Evolutionary conservation across 1,140 invertebrate species (phyloP), one percentile per base, ranked within the genome.

Genomic region (Tribolium madens): DNA sequence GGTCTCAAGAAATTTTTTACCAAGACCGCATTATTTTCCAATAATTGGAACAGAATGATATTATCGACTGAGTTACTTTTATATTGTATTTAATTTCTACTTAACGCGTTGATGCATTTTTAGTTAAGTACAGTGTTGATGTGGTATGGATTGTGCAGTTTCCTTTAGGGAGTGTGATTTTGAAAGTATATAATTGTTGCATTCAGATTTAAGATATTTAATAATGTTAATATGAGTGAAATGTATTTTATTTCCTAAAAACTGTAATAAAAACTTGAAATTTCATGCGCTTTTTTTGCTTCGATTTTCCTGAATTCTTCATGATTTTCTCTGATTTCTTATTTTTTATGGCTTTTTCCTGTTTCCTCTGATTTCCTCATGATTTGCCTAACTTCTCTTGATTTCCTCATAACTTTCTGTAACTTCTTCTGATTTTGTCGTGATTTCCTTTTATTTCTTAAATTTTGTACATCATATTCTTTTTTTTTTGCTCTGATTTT

Each of bases 191-290:
- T 68, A 76, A 79, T 69, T 76, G 79, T 80, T 81, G 77, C 17
- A 72, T 52, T 80, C 79, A 70, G 73, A 77, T 57, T 64, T 73
- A 80, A 73, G 75, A 80, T 81, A 81, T 81, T 81, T 81, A 81
- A 80, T 77, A 81, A 68, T 81, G 80, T 81, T 81, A 79, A 80
- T 68, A 75, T 73, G 68, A 80, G 74, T 77, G 76, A 81, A 71
- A 81, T 81, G 78, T 81, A 80, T 79, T 81, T 81, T 79, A 79
- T 81, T 81, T 81, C 78, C 52, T 79, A 79, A 50, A 42, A 47
- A 71, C 21, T 74, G 57, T 73, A 42, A 42, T 42, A 42, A 42
- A 42, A 42, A 10, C 7, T 7, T 42, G 5, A 42, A 42, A 42
- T 42, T 42, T 42, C 4, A 42, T 42, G 0, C 36, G 36, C n/a